Base-by-base conservation (phyloP, 2,113 vertebrate genomes). In the Delphinapterus leucas region DNA sequence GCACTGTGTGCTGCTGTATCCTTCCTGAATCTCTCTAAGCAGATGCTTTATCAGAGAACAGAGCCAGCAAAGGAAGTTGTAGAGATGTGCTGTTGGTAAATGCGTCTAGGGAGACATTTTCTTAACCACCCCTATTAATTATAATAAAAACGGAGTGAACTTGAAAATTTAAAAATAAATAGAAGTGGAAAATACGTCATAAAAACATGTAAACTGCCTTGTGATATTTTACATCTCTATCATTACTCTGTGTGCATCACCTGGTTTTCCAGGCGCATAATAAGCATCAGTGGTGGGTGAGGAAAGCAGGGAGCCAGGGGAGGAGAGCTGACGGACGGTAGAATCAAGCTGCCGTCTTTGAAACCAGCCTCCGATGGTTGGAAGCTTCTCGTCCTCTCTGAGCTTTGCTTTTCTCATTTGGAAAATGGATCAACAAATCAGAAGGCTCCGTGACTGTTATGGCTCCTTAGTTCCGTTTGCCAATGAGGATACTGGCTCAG, bases 201-300 rank as follows among this genome's bases (percentile, higher is more conserved):
- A 70, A 70, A 74, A 84, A 23, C 9, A 1, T 15, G 5, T 36
- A 74, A 26, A 13, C 12, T n/a, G 31, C 38, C 26, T 17, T 14
- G 38, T 63, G 21, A n/a, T 33, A 18, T 10, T 63, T 63, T 33
- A 7, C 3, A 1, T 36, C n/a, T 20, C 25, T 38, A 3, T 13
- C 3, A 2, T 89, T n/a, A 3, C 17, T 31, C 11, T 38, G 0
- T 3, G 4, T 3, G 8, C 25, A 41, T n/a, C 8, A 8, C 10
- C 28, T 85, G 63, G 74, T n/a, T 44, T 61, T 41, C 17, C 2
- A 20, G 38, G 8, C 25, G 15, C 33, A 49, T 13, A 1, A 5
- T 8, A 53, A 21, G 20, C 9, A 21, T 33, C 3, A n/a, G 44
- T 21, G 11, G 36, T 26, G 33, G 17, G 28, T 41, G 3, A 21